phyloP scores from a whole-genome alignment of 2,113 vertebrate genomes.

The Carettochelys insculpta region DNA sequence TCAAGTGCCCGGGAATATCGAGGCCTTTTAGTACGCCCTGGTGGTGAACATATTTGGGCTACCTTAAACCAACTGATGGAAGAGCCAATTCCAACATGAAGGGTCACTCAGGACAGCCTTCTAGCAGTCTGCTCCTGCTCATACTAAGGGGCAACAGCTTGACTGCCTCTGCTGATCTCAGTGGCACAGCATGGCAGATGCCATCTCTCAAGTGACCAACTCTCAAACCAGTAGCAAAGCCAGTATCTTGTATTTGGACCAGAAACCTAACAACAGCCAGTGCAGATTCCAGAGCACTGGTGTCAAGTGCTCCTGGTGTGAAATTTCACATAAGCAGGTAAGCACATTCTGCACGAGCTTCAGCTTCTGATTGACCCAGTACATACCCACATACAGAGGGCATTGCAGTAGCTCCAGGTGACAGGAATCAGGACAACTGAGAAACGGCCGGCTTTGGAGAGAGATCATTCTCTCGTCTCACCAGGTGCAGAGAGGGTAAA shows the following conservation, averaged over 20 bases:
- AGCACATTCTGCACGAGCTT: neutral
- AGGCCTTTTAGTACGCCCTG: too few species aligned
- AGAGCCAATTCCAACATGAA: neutral
- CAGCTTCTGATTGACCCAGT: neutral
- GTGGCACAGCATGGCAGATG: accelerated
- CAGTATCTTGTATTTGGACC: neutral
- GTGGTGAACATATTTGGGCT: neutral
- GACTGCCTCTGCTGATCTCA: neutral
- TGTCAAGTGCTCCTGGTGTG: neutral
- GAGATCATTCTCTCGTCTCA: neutral
- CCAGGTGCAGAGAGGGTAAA: neutral
- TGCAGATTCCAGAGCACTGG: neutral
- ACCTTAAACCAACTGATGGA: neutral
- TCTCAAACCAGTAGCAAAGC: neutral
- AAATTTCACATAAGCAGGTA: neutral
- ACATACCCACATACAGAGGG: neutral
- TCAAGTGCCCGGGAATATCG: too few species aligned
- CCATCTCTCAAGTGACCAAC: neutral
- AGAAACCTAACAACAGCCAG: neutral
- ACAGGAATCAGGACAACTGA: neutral
- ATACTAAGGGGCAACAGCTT: neutral
- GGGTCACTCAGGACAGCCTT: neutral
- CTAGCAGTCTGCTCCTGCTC: neutral
- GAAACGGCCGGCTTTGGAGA: neutral
- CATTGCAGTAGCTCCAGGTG: neutral